Base-by-base conservation (phyloP, 2,888 invertebrate species). In the Calephelis perditalis region DNA sequence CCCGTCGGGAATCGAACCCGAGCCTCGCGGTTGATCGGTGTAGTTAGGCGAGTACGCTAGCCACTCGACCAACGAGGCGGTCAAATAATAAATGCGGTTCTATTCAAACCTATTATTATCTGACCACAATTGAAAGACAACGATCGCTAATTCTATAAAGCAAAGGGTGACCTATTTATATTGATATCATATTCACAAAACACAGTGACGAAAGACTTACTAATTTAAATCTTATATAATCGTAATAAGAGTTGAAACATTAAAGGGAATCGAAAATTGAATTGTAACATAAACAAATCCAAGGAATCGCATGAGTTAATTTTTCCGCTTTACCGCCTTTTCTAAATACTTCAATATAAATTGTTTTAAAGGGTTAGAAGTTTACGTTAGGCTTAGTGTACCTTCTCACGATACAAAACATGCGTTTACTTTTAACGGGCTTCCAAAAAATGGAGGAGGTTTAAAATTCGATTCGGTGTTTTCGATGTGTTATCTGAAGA, bases 281-380 rank as follows among this genome's bases (percentile, higher is more conserved):
- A 52, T 52, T 52, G 49, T 26, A 52, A 35, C 11, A 52, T 64
- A 71, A 69, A 73, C 68, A 77, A 71, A 72, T 67, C 65, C 70
- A 67, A 69, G 80, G 83, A 82, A 82, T 79, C 79, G 82, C 79
- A 85, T 86, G 81, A 78, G 83, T 84, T 80, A 81, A 82, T 86
- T 84, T 86, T 88, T 84, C 81, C 84, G 79, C 79, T 76, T 84
- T 82, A 75, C 81, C 84, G 84, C 88, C 84, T 87, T 71, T 68
- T 69, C 70, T 86, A 79, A 84, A 87, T 86, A 65, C 73, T 68
- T 66, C 71, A 67, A 64, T 74, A 74, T 74, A 74, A 77, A 74
- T 76, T 75, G 76, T 76, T 74, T 79, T 75, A 76, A 72, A 76
- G 77, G 79, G 78, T 75, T 35, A 35, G 36, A 54, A n/a, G 36